phyloP scores from a whole-genome alignment of 1,140 invertebrate species.

The Agrilus planipennis region DNA sequence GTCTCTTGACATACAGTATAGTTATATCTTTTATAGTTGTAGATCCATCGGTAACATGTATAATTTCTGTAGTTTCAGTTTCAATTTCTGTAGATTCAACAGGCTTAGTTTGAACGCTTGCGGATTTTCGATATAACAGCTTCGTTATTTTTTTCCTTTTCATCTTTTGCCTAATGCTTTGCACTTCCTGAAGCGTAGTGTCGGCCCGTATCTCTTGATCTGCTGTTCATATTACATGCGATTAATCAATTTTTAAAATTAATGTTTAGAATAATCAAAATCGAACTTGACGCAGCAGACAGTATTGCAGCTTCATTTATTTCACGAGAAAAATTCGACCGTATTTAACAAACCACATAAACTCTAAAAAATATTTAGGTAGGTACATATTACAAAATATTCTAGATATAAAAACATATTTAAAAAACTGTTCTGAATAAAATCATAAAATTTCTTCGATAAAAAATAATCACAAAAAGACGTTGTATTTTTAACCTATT shows the following conservation, averaged over 20 bases:
- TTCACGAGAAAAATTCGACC: no score
- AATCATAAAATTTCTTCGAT: no score
- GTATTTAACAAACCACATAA: no score
- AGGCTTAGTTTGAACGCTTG: constrained; percentile 3
- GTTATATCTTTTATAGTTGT: no score
- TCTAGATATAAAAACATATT: no score
- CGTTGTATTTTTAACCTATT: no score
- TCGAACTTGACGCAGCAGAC: not conserved
- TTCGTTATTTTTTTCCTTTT: not conserved
- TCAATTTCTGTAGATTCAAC: constrained; percentile 5
- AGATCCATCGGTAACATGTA: no score
- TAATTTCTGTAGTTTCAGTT: not conserved
- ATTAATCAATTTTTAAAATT: constrained; percentile 2
- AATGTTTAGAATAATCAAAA: not conserved
- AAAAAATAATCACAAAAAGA: no score
- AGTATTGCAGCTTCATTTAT: no score
- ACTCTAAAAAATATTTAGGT: no score
- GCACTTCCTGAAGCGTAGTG: constrained; percentile 5
- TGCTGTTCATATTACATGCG: constrained; percentile 5
- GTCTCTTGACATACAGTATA: constrained; percentile 5
- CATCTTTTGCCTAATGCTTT: not conserved
- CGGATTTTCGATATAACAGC: not conserved
- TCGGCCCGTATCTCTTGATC: constrained; percentile 6
- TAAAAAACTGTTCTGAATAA: no score
- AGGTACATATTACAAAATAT: no score